These are phyloP conservation scores for Nemotelus pantherinus DNA, from an alignment of 2,888 invertebrate species.

Conservation along the genomic window DNA sequence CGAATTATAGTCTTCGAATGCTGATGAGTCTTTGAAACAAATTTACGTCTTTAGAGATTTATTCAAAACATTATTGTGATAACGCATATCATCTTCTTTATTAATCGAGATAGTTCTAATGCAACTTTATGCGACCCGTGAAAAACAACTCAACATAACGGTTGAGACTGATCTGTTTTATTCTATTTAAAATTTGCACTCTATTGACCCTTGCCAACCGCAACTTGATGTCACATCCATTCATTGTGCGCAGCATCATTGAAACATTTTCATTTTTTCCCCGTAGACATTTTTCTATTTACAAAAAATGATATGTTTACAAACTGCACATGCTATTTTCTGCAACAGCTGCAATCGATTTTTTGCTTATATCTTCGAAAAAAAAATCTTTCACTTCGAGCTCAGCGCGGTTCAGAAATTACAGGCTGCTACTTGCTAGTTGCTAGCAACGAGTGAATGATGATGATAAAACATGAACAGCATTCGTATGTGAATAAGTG, in stretches of 20 bases:
- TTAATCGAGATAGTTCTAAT: too few species aligned
- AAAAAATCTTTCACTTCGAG: background rate
- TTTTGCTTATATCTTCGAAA: background rate
- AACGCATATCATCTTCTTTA: too few species aligned
- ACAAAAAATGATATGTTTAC: constrained; percentile 34
- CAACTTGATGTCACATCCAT: background rate
- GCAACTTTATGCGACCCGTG: too few species aligned
- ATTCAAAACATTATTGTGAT: too few species aligned
- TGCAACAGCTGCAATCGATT: constrained; percentile 40
- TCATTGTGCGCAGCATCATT: constrained; percentile 1
- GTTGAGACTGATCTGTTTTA: too few species aligned
- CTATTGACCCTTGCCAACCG: constrained; percentile 25
- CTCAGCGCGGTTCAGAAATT: constrained; percentile 13
- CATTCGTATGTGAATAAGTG: background rate
- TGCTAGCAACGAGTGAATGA: constrained; percentile 16
- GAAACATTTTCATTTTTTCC: background rate
- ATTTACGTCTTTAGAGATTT: too few species aligned
- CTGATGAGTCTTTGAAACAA: too few species aligned
- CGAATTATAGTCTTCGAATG: too few species aligned
- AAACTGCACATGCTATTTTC: constrained; percentile 43
- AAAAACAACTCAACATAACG: too few species aligned
- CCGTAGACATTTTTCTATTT: background rate
- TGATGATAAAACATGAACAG: background rate
- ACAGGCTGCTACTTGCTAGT: background rate
- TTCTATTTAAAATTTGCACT: background rate